Percentiles rank a stretch among this genome's conserved stretches.
These are phyloP conservation scores for Eonycteris spelaea DNA, from an alignment of 2,113 vertebrate species.

Conservation along the genomic window DNA sequence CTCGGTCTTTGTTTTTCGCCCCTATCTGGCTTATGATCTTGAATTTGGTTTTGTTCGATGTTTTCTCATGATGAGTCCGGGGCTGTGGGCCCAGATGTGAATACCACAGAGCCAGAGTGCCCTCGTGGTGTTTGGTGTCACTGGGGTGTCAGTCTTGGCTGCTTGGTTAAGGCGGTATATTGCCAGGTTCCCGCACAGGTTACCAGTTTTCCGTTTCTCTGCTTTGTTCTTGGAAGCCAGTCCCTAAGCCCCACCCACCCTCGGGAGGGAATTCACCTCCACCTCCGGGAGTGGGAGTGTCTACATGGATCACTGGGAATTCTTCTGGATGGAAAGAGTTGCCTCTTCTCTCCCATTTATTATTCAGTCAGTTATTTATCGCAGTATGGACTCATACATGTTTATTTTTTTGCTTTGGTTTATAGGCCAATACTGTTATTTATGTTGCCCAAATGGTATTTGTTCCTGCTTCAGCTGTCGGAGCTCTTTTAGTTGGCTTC, in stretches of 20 bases:
- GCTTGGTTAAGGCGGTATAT: neutral
- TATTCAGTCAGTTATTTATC: neutral
- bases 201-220: rapidly evolving
- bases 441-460: neutral
- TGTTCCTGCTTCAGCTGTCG: neutral
- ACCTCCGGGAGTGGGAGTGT: neutral
- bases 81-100: neutral
- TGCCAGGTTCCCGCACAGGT: neutral
- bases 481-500: neutral
- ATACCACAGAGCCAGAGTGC: too few relatives aligned
- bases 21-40: neutral
- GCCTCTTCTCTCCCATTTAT: neutral
- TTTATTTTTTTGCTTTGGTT: neutral
- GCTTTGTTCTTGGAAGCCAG: neutral
- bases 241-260: rapidly evolving
- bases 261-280: too few relatives aligned
- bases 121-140: neutral
- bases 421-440: neutral
- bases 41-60: neutral
- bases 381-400: neutral
- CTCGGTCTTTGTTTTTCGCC: neutral
- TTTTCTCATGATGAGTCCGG: neutral
- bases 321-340: neutral
- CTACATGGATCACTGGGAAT: neutral
- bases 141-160: too few relatives aligned